These are phyloP conservation scores for Nerophis ophidion DNA, from an alignment of 2,113 vertebrate species.

Conservation along the genomic window DNA sequence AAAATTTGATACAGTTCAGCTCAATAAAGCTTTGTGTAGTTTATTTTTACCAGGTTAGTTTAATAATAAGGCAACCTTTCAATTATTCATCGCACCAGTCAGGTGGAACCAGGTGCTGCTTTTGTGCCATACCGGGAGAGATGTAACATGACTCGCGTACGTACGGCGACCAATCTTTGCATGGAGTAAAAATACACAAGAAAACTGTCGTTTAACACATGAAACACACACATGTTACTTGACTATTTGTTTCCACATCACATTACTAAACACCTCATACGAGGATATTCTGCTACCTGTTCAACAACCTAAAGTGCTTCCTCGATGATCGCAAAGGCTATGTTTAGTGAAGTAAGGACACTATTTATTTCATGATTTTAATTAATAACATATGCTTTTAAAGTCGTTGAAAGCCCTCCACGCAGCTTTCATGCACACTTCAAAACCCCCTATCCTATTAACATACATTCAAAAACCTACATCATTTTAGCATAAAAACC, in stretches of 20 bases:
- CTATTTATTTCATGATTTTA: too few species aligned
- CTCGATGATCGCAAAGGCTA: too few species aligned
- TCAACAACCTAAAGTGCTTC: slow-evolving; percentile 6
- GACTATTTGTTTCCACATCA: slow-evolving; percentile 31
- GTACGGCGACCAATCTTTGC: slow-evolving; percentile 43
- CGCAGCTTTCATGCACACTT: too few species aligned
- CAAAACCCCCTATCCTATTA: too few species aligned
- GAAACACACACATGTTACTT: slow-evolving; percentile 38
- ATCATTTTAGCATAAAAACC: too few species aligned
- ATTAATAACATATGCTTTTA: too few species aligned
- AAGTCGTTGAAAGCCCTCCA: too few species aligned
- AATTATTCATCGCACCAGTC: slow-evolving; percentile 81
- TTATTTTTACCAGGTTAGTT: slow-evolving; percentile 62
- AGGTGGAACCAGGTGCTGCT: slow-evolving; percentile 67
- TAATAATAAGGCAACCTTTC: slow-evolving; percentile 59
- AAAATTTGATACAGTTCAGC: too few species aligned
- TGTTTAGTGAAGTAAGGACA: too few species aligned
- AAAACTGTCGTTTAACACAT: slow-evolving; percentile 34
- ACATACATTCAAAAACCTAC: too few species aligned
- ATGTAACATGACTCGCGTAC: slow-evolving; percentile 71
- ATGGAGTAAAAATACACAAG: slow-evolving; percentile 21
- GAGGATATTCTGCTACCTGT: slow-evolving; percentile 12
- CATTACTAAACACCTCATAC: slow-evolving; percentile 18
- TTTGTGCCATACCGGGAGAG: slow-evolving; percentile 73
- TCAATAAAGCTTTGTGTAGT: too few species aligned